Evolutionary conservation across 2,113 vertebrate species (phyloP), one percentile per base, ranked within the genome.

Genomic region (Onychorhynchus coronatus): DNA sequence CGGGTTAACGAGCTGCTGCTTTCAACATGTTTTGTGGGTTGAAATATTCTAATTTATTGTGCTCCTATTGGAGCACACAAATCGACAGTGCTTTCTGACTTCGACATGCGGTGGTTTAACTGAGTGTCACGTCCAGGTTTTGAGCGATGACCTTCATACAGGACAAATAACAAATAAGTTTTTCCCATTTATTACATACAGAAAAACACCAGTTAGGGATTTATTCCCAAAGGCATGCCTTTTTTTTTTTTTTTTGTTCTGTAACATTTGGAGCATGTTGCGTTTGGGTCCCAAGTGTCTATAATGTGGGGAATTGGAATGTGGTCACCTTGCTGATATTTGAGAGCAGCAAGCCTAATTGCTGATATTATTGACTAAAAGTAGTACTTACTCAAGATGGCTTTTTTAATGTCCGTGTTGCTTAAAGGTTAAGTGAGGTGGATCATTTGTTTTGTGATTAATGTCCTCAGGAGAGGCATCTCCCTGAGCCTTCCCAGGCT

Each of bases 41-140:
- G 37, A 59, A 83, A 8, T 63, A 21, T 24, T 81, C 4, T 17
- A 5, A 30, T 75, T 75, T 1, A 14, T 44, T 3, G 0, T 9
- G 18, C 47, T 68, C 0, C 0, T 44, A 5, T 16, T 39, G 19
- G 21, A 68, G 16, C 22, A 14, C 6, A 8, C 14, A 37, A 33
- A 33, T 66, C 14, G 59, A 35, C 14, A 19, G n/a, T 24, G 11
- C 5, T 4, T 18, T 12, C 30, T 74, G 56, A 59, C n/a, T 85
- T 8, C 8, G 23, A 7, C 1, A 1, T 16, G 24, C 9, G 6
- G 11, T 27, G 27, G 9, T 71, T 71, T n/a, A 41, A 37, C 24
- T 44, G 30, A 33, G 14, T 23, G 31, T 66, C 20, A 42, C 39
- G 6, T 71, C 1, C 3, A 49, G 17, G 18, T 49, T 73, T 44